phyloP scores from a whole-genome alignment of 2,113 vertebrate species.

The Pipra filicauda region DNA sequence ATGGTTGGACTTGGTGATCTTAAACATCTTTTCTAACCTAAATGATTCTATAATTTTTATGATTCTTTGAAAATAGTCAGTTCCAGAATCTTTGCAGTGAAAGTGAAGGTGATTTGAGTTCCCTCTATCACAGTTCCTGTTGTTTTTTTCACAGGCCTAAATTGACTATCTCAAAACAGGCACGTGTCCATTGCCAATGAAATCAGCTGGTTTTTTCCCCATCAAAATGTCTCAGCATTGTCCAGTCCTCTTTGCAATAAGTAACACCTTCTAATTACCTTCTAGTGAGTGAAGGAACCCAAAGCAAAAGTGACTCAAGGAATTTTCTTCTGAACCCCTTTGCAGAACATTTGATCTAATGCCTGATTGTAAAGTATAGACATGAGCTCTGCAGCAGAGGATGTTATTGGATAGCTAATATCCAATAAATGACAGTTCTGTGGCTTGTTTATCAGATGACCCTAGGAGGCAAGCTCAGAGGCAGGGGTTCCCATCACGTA shows the following conservation, averaged over 20 bases:
- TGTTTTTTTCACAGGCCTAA: neutral
- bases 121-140: neutral
- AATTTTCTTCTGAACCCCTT: neutral
- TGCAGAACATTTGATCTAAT: neutral
- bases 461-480: no score
- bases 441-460: no score
- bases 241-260: neutral
- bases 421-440: no score
- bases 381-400: neutral
- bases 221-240: neutral
- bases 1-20: neutral
- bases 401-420: neutral
- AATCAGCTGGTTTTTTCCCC: neutral
- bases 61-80: neutral
- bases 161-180: neutral
- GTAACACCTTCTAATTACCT: neutral
- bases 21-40: neutral
- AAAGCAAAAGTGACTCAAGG: neutral
- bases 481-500: neutral
- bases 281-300: neutral
- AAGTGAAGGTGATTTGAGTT: neutral
- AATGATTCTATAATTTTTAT: neutral
- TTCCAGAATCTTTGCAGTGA: neutral
- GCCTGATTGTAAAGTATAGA: neutral
- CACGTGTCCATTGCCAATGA: neutral